Conservation (phyloP, 2,797 vertebrate species). For the Cyclura pinguis region DNA sequence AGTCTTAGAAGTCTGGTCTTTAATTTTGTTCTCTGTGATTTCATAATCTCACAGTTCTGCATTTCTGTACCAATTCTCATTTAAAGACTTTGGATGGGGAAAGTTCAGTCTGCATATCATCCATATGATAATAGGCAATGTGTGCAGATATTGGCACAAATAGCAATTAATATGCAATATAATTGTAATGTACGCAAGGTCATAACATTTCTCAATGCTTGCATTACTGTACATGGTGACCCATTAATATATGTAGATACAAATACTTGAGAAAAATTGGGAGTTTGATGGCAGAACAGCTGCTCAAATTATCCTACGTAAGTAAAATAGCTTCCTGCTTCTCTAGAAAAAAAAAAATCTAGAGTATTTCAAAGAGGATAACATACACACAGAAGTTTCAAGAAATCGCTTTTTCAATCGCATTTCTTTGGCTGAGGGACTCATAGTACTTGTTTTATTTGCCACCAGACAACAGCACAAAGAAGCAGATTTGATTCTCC, state of each 20-base stretch:
- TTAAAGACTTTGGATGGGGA: conserved; percentile 26
- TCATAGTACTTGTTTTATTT: not conserved
- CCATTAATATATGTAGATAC: not conserved
- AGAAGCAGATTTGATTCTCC: not conserved
- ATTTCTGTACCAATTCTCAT: not conserved
- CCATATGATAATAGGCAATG: conserved; percentile 16
- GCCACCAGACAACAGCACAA: not conserved
- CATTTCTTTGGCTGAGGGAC: not conserved
- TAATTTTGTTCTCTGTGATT: conserved; percentile 23
- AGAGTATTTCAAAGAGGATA: conserved; percentile 23
- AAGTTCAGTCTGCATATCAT: conserved; percentile 15
- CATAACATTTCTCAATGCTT: conserved; percentile 36
- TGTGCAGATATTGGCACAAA: conserved; percentile 11
- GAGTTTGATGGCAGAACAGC: not conserved
- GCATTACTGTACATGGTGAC: conserved; percentile 26
- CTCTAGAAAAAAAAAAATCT: not conserved
- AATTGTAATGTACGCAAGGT: not conserved
- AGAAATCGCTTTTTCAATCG: too few relatives aligned
- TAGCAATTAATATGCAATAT: conserved; percentile 27
- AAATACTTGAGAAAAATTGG: conserved; percentile 22
- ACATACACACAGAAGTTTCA: not conserved
- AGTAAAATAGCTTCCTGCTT: not conserved
- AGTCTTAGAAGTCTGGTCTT: conserved; percentile 4
- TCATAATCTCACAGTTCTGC: conserved; percentile 35
- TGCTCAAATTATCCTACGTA: not conserved